phyloP scores from a whole-genome alignment of 1,140 invertebrate species.

The Apis laboriosa region DNA sequence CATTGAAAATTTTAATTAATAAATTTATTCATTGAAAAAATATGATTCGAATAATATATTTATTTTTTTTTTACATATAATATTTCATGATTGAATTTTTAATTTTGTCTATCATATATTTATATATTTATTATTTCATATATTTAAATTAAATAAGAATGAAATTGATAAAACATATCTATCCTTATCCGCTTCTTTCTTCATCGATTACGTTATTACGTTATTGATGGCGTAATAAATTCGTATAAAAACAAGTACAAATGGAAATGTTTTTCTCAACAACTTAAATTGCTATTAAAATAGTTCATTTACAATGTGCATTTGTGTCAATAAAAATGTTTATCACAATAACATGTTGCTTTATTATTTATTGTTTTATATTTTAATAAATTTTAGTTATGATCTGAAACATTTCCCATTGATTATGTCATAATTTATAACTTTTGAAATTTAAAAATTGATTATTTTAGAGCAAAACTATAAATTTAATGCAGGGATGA shows the following conservation, averaged over 20 bases:
- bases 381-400: not conserved
- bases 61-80: too few species aligned
- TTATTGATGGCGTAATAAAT: slow-evolving; percentile 14
- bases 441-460: not conserved
- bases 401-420: not conserved
- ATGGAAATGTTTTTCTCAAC: slow-evolving; percentile 35
- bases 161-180: slow-evolving; percentile 28
- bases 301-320: not conserved
- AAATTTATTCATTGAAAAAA: not conserved
- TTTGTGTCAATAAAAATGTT: slow-evolving; percentile 19
- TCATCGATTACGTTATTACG: not conserved
- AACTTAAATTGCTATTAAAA: slow-evolving; percentile 28
- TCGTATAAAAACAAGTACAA: slow-evolving; percentile 19
- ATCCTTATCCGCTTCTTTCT: not conserved
- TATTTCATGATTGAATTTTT: not conserved
- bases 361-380: not conserved
- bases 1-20: not conserved
- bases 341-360: not conserved
- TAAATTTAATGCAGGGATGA: not conserved
- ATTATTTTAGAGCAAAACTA: not conserved
- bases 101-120: not conserved
- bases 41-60: not conserved
- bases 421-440: not conserved
- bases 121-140: not conserved
- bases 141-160: not conserved